phyloP scores from a whole-genome alignment of 1,140 invertebrate species.

The Leguminivora glycinivorella region DNA sequence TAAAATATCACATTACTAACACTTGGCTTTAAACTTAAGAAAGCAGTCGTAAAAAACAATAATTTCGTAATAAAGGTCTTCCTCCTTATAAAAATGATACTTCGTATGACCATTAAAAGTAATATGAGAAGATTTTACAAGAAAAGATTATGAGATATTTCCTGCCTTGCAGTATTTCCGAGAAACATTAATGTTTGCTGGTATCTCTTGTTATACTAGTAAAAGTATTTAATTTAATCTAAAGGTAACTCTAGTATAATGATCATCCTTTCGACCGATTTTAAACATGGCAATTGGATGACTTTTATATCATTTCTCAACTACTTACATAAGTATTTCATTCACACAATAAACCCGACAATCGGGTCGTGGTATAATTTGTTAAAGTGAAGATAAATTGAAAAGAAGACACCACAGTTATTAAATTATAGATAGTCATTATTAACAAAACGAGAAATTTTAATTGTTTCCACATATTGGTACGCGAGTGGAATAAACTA shows the following conservation, averaged over 20 bases:
- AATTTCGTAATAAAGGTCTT: slow-evolving; percentile 10
- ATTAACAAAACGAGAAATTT: neutral
- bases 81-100: neutral
- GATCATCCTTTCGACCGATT: no score
- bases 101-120: slow-evolving; percentile 13
- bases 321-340: no score
- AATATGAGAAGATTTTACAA: slow-evolving; percentile 23
- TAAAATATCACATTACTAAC: slow-evolving; percentile 2
- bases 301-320: no score
- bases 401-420: neutral
- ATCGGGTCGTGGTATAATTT: no score
- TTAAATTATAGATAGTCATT: neutral
- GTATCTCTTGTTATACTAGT: slow-evolving; percentile 20
- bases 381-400: neutral
- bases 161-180: slow-evolving; percentile 14
- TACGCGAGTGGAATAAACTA: no score
- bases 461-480: neutral
- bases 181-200: slow-evolving; percentile 1
- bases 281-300: no score
- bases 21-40: neutral
- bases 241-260: no score
- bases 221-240: neutral
- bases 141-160: slow-evolving; percentile 18
- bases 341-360: no score
- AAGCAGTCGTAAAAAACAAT: slow-evolving; percentile 9